Evolutionary conservation across 2,888 invertebrate genomes (phyloP), one percentile per base, ranked within the genome.

Genomic region (Caenorhabditis drosophilae): DNA sequence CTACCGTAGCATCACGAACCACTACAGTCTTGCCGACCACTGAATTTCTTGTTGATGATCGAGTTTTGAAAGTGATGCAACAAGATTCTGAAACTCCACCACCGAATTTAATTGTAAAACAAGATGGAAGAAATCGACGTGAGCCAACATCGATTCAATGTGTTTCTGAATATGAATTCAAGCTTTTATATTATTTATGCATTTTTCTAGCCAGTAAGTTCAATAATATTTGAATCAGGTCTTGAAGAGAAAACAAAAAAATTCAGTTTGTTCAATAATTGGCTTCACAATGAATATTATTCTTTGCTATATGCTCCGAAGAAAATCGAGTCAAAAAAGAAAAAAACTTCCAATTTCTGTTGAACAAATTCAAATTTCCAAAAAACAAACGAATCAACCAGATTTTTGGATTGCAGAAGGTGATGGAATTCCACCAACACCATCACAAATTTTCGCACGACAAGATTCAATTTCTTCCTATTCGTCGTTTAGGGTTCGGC

Each of bases 251-350:
- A 7, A 34, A 35, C 6, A 47, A 26, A 47, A 4, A 26, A n/a
- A 45, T 70, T 35, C 58, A 67, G 66, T 66, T 16, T 71, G 66
- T 25, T 61, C 71, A 4, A 67, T 68, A 1, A 15, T 68, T 25
- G 68, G 68, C 12, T 64, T 71, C 51, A 60, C 71, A n/a, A 56
- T 71, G 58, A 71, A 71, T 51, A 63, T 71, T 18, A 49, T 64
- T 4, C 36, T 71, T 20, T 57, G 64, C 6, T 31, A 58, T 9
- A 36, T 64, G 18, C 35, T 64, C 11, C 53, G 48, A 31, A 9
- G 64, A 26, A 38, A 50, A 46, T 40, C 53, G 26, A 15, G n/a
- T 2, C 9, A 42, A 48, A 26, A 2, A 2, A 23, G 38, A 50
- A 48, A 50, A 18, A 45, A 36, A 31, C 34, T 16, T n/a, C 12